These are phyloP conservation scores for Drosophila pachea DNA, from an alignment of 1,140 invertebrate genomes.

Conservation along the genomic window DNA sequence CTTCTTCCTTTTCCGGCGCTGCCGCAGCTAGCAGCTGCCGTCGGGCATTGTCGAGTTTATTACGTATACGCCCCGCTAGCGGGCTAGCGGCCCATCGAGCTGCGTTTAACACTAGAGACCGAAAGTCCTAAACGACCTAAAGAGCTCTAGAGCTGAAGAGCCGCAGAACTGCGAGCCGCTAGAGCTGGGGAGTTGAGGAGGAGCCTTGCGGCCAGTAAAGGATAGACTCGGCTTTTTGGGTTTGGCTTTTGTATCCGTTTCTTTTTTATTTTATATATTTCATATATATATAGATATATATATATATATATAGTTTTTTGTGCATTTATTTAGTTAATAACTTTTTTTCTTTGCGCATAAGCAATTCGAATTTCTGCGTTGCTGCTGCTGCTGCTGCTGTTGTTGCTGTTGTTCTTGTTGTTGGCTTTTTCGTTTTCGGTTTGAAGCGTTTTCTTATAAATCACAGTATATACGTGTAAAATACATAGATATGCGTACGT, in stretches of 20 bases:
- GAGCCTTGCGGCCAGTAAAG: constrained; percentile 52
- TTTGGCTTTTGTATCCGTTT: constrained; percentile 63
- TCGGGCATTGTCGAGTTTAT: constrained; percentile 41
- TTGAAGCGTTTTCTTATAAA: constrained; percentile 76
- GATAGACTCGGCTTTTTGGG: constrained; percentile 53
- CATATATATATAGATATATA: too few species aligned
- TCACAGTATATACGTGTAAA: constrained; percentile 77
- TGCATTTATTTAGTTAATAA: constrained; percentile 76
- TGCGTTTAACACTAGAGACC: constrained; percentile 33
- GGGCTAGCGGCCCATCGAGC: constrained; percentile 49
- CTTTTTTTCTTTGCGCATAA: constrained; percentile 58
- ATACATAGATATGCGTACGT: constrained; percentile 65
- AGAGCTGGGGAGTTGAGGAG: too few species aligned
- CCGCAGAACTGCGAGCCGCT: too few species aligned
- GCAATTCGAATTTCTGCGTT: constrained; percentile 62
- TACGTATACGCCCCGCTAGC: constrained; percentile 57
- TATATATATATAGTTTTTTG: constrained; percentile 28
- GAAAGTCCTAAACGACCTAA: not conserved
- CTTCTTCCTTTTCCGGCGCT: not conserved
- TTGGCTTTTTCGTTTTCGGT: constrained; percentile 51
- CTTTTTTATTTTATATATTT: constrained; percentile 66
- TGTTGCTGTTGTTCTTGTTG: constrained; percentile 23
- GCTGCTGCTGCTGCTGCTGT: constrained; percentile 16
- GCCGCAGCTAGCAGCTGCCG: too few species aligned
- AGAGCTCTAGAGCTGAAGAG: too few species aligned